phyloP scores from a whole-genome alignment of 2,797 vertebrate species.

The Cossypha polioptera region DNA sequence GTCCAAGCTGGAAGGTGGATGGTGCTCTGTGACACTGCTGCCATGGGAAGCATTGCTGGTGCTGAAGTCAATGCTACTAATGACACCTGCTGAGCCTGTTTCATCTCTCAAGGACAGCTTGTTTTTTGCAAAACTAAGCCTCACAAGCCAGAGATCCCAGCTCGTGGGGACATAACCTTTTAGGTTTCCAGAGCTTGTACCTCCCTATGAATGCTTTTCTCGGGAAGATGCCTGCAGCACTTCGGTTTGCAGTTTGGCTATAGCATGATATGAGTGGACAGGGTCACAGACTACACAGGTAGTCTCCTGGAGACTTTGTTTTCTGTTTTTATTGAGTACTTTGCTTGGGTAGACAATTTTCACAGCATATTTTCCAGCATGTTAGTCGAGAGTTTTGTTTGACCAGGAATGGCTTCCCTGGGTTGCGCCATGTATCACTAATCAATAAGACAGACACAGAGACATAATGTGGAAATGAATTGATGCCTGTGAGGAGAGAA shows the following conservation, averaged over 20 bases:
- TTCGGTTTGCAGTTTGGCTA: background rate
- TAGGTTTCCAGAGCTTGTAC: background rate
- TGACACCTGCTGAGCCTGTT: background rate
- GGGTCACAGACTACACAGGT: background rate
- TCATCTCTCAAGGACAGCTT: background rate
- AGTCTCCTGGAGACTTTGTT: background rate
- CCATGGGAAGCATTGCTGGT: background rate
- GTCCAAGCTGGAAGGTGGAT: background rate
- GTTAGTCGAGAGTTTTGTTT: background rate
- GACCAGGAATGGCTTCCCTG: background rate
- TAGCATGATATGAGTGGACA: background rate
- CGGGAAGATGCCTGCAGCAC: background rate
- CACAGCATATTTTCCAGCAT: accelerated
- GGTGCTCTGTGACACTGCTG: background rate
- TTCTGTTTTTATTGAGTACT: background rate
- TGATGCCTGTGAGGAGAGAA: background rate
- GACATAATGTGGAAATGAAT: background rate
- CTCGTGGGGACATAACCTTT: background rate
- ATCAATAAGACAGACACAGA: background rate
- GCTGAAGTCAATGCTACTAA: background rate
- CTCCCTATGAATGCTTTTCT: accelerated
- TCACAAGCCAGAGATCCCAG: background rate
- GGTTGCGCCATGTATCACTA: background rate
- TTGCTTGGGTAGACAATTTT: background rate
- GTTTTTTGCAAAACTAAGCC: background rate